Evolutionary conservation across 2,113 vertebrate species (phyloP), one percentile per base, ranked within the genome.

Genomic region (Anoplopoma fimbria): DNA sequence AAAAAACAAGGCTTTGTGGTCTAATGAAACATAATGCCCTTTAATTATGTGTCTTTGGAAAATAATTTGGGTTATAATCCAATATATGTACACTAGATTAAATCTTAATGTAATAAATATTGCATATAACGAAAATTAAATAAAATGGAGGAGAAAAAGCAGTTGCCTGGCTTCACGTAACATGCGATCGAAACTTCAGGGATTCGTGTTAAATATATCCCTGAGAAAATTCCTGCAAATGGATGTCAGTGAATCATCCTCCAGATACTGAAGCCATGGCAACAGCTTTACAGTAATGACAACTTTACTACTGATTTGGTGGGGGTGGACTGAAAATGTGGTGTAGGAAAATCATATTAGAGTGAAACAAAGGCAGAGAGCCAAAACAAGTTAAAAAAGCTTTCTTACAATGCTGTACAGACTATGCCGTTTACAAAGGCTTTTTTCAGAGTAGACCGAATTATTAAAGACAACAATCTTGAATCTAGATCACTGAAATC

Each of bases 211-310:
- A 83, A 86, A 83, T 84, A 75, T 81, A 79, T 81, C 69, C 19
- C 51, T 64, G 40, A 70, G 71, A 62, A 40, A 65, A 65, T 71
- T 88, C 82, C 87, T 79, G 29, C 40, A 88, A 85, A 79, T 72
- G 62, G 51, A 67, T 17, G 9, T 57, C 69, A 72, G 61, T 89
- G 86, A 93, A 86, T 89, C 87, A 84, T 91, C 75, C 76, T 75
- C 78, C 70, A 69, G 84, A 86, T 75, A 76, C 76, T 63, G 90
- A 91, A 83, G 77, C 91, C 93, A 94, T 94, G 91, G 93, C 90
- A 95, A 95, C 91, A 82, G 89, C 79, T 85, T 88, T 81, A 87
- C 71, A 83, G 82, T 86, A 83, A 86, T 87, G 86, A 81, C 65
- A 89, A 86, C 83, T 90, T 87, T 87, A 83, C 63, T 64, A 75